These are phyloP conservation scores for Stichopus chloronotus DNA, from an alignment of 35 echinoderm and acorn worm species.

Conservation along the genomic window DNA sequence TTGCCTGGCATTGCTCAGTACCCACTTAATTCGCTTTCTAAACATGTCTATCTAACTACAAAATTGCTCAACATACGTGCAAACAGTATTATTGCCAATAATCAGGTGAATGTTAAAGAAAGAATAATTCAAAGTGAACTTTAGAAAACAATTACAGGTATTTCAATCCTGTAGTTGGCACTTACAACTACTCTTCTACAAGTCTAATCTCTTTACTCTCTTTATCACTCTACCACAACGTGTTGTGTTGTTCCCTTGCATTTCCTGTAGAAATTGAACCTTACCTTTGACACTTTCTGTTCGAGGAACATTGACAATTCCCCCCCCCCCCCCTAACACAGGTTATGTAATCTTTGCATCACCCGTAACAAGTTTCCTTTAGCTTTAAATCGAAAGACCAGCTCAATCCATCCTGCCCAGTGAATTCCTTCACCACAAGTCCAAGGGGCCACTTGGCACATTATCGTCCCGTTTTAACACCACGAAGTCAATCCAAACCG, in stretches of 20 bases:
- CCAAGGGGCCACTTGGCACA: constrained; percentile 56
- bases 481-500: neutral
- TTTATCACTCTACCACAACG: constrained; percentile 18
- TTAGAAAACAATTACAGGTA: neutral
- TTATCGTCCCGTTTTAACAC: constrained; percentile 44
- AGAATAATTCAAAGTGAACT: too few species aligned
- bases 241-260: neutral
- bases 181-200: neutral
- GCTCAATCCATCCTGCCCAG: constrained; percentile 36
- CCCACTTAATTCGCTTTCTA: neutral
- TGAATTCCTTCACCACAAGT: constrained; percentile 39
- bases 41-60: neutral
- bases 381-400: neutral
- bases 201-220: constrained; percentile 17
- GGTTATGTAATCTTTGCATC: constrained; percentile 46
- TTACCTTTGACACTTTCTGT: neutral
- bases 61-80: neutral
- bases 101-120: neutral
- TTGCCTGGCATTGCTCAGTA: neutral
- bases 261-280: neutral
- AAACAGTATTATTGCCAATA: neutral
- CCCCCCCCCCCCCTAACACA: constrained; percentile 18
- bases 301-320: constrained; percentile 17
- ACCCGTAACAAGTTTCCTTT: constrained; percentile 36
- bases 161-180: neutral